Base-by-base conservation (phyloP, 1,140 invertebrate species). In the Formica selysi region DNA sequence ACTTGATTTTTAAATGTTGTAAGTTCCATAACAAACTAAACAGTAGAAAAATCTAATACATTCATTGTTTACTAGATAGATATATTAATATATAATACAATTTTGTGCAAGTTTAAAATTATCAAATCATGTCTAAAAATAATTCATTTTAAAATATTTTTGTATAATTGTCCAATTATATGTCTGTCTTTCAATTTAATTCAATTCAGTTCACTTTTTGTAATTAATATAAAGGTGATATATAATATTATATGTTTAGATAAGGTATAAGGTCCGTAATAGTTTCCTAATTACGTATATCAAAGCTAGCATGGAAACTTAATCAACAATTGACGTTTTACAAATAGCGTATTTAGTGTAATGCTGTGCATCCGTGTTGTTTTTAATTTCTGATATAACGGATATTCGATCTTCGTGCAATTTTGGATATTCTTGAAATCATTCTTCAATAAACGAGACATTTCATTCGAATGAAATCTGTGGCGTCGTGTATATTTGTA, bases 371-470 rank as follows among this genome's bases (percentile, higher is more conserved):
- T 70, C 6, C 48, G 11, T 84, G 80, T 78, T 83, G 67, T 44
- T 4, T 61, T 79, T 54, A 68, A 38, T 68, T 16, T n/a, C 41
- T 86, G 5, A 71, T 86, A 62, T 89, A 81, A 81, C 57, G 26
- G 38, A 38, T 70, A 29, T 61, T 87, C 4, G 57, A 68, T 62
- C n/a, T 38, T 68, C 26, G 19, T 13, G n/a, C 19, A 44, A 10
- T 73, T 57, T 74, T 68, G 57, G 48, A 85, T 62, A 62, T 61
- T 41, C 76, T 80, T 79, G n/a, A 38, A 76, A 38, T 36, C 70
- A 79, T 65, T 84, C 61, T 87, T 90, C 44, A 86, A 89, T 89
- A 84, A 90, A 90, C 41, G 44, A 41, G 83, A 32, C 51, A 84
- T 62, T 48, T 36, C 3, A 88, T 62, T 62, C 67, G 36, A 68